Base-by-base conservation (phyloP, 2,113 vertebrate species). In the Castor canadensis region DNA sequence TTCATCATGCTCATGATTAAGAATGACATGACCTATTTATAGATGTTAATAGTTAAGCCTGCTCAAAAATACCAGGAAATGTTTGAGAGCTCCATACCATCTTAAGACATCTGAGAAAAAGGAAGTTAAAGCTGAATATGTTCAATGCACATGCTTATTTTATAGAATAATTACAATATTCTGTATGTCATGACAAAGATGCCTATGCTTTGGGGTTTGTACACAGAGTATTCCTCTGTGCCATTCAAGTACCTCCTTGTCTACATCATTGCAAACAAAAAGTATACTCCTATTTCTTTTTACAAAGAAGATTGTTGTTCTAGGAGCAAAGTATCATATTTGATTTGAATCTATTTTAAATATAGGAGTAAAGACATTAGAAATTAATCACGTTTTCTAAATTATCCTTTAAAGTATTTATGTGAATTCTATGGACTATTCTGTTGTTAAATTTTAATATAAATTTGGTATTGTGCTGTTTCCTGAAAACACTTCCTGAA, bases 251-350 rank as follows among this genome's bases (percentile, higher is more conserved):
- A 87, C 3, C 13, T 52, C n/a, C 20, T n/a, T 49, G 5, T 28
- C 11, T 24, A 28, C 95, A 79, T 66, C 85, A 95, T 97, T 92
- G 12, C 40, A 86, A 8, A 20, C 69, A 72, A 43, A 60, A 84
- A 79, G 4, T 60, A 15, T 6, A 56, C 45, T 97, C 66, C 45
- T 54, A 56, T 56, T 56, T 56, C 54, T 12, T 93, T 97, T 97
- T 93, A 94, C 92, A 97, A 97, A 98, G 84, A 97, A 97, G 97
- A 96, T 95, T 96, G 95, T 95, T 97, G 79, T 84, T 97, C 98
- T 95, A 92, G 89, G 84, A 54, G 85, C 67, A 94, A 88, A 98
- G 94, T 75, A 93, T 94, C 96, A 96, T 89, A 95, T 38, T 67
- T 98, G 75, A 96, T 98, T 91, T 91, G 94, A 97, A 86, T 75